phyloP scores from a whole-genome alignment of 2,113 vertebrate species.

The Uria lomvia region DNA sequence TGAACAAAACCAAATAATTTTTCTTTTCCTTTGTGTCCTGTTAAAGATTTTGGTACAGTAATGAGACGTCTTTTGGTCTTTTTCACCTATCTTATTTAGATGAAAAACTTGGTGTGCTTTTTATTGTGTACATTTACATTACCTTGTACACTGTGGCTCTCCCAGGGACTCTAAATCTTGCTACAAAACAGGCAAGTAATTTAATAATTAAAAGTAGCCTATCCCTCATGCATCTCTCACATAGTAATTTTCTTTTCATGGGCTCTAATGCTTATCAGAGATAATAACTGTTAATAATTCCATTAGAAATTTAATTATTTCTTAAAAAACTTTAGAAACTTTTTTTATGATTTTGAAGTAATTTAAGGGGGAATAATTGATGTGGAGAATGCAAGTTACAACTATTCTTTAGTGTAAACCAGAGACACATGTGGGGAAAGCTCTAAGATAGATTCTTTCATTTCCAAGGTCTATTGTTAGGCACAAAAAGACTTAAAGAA shows the following conservation, averaged over 20 bases:
- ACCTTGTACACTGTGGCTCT: not conserved
- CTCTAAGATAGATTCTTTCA: not conserved
- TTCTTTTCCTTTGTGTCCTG: not conserved
- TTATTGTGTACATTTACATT: not conserved
- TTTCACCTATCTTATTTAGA: not conserved
- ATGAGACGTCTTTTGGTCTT: not conserved
- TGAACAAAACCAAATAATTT: not conserved
- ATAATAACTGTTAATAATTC: not conserved
- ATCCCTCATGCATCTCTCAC: not conserved
- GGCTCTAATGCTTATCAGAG: not conserved
- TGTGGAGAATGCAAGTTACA: not conserved
- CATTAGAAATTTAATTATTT: not conserved
- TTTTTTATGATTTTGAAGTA: not conserved
- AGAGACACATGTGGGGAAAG: not conserved
- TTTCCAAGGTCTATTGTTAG: not conserved
- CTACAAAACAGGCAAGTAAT: not conserved
- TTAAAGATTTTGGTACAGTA: not conserved
- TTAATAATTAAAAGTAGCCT: not conserved
- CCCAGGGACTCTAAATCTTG: not conserved
- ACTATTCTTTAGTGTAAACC: not conserved
- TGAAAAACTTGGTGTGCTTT: not conserved
- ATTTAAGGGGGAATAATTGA: not conserved
- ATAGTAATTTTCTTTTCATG: not conserved
- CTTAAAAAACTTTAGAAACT: not conserved
- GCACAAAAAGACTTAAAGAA: not conserved